Base-by-base conservation (phyloP, 1,140 invertebrate species). In the Euglossa dilemma region DNA sequence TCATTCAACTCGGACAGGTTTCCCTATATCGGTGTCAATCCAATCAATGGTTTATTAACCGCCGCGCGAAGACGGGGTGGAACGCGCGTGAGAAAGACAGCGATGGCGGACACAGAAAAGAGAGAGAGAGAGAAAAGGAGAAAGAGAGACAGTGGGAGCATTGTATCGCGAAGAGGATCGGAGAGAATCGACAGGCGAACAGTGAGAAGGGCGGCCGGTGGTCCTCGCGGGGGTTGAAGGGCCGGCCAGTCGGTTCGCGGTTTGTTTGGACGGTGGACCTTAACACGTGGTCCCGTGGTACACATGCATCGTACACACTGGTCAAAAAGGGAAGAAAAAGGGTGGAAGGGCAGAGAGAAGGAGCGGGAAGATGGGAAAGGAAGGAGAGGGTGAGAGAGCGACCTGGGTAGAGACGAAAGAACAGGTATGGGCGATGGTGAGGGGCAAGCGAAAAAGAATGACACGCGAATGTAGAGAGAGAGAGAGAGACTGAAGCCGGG, bases 1-100 rank as follows among this genome's bases (percentile, higher is more conserved):
- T 85, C 87, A 81, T 88, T 87, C 87, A 87, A 56, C 75, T 75
- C 63, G 71, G 85, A 86, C 78, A 88, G 83, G 84, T 85, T 87
- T 87, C 75, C 86, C 86, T 87, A 88, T 92, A 93, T 92, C 91
- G 88, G 91, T 93, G 92, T 92, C 91, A 93, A 93, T 93, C 92
- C 91, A 93, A 93, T 93, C 92, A 93, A 93, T 92, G 91, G 88
- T 93, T 93, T 93, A 93, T 93, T 93, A 93, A 93, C 90, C 90
- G 89, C 86, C 88, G 92, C 88, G 89, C 89, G 91, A 83, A 83
- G 80, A 67, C 64, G 73, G 36, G 86, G 75, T 70, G 63, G 70
- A 54, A 52, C 50, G 61, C 6, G 69, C 25, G 72, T 36, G 82
- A 78, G 59, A 52, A 80, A 70, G 76, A 59, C 28, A 36, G 59